Conservation (phyloP, 2,797 vertebrate genomes). For the Pangasius krempfi region DNA sequence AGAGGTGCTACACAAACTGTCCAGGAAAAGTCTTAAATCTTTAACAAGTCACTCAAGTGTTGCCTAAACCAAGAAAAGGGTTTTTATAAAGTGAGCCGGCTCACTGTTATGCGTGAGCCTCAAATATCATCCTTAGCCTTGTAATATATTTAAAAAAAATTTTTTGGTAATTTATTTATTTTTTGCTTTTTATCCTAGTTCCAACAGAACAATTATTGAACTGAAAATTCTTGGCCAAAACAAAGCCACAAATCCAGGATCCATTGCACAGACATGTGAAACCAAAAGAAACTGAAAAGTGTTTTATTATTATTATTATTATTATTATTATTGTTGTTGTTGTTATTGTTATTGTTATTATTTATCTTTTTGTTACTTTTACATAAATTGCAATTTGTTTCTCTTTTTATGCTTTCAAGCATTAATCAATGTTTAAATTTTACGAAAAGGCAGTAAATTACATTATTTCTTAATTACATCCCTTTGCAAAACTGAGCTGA, state of each 20-base stretch:
- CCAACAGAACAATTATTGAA: not conserved
- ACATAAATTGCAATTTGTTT: not conserved
- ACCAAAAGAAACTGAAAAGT: not conserved
- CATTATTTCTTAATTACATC: not conserved
- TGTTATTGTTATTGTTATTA: not conserved
- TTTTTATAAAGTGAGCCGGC: conserved; percentile 51
- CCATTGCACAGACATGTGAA: not conserved
- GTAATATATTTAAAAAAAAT: not conserved
- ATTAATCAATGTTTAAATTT: not conserved
- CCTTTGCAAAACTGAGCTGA: not conserved
- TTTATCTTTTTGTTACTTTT: not conserved
- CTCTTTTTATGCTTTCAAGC: not conserved
- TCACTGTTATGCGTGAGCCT: conserved; percentile 42
- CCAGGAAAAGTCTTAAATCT: not conserved
- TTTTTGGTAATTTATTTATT: not conserved
- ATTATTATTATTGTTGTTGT: not conserved
- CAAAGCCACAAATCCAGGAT: not conserved
- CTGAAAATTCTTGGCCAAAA: not conserved
- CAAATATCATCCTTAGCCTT: not conserved
- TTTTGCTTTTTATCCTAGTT: not conserved
- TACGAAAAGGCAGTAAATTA: not conserved
- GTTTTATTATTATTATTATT: not conserved
- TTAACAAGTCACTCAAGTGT: not conserved
- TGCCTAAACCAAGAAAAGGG: conserved; percentile 4
- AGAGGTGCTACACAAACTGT: conserved; percentile 1